Conservation (phyloP, 2,888 invertebrate species). For the Acrocyrtus sp. region DNA sequence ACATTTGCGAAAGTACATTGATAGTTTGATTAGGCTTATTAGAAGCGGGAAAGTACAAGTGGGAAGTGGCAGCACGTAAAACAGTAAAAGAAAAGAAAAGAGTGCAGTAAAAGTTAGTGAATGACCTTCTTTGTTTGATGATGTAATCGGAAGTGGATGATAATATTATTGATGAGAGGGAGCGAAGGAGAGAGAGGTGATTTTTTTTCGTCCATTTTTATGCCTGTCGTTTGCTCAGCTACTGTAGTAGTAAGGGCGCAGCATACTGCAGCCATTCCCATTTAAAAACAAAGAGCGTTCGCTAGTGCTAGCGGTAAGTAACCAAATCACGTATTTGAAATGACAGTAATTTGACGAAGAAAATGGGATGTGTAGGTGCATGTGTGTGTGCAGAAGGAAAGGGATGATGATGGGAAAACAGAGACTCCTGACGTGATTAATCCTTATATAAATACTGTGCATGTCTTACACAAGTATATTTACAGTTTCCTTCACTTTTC, state of each 20-base stretch:
- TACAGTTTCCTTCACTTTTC: too few species aligned
- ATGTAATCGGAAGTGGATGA: background rate
- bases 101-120: too few species aligned
- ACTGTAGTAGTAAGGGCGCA: too few species aligned
- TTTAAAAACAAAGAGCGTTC: too few species aligned
- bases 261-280: too few species aligned
- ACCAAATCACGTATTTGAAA: constrained; percentile 50
- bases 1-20: too few species aligned
- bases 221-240: too few species aligned
- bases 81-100: too few species aligned
- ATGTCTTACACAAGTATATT: background rate
- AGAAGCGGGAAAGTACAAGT: too few species aligned
- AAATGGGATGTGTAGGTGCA: constrained; percentile 33
- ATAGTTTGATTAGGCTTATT: too few species aligned
- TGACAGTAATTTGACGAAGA: constrained; percentile 46
- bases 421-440: constrained; percentile 27
- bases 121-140: background rate
- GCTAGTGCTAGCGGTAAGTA: constrained; percentile 7
- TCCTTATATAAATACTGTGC: constrained; percentile 8
- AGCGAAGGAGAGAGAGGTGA: background rate
- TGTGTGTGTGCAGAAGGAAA: background rate
- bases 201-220: background rate
- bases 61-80: too few species aligned
- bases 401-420: background rate
- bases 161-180: background rate